Conservation (phyloP, 2,888 invertebrate species). For the Athalia circularis region DNA sequence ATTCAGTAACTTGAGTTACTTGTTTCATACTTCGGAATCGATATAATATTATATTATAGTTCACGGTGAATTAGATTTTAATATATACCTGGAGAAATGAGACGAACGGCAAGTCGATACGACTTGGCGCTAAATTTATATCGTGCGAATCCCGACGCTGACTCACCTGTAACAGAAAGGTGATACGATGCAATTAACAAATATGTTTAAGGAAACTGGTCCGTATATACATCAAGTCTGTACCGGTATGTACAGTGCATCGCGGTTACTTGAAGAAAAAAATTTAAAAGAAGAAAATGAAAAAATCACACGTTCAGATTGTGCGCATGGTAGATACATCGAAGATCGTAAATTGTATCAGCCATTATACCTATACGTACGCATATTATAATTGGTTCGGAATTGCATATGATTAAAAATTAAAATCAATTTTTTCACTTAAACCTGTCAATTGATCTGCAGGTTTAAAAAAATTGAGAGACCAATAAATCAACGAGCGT, state of each 20-base stretch:
- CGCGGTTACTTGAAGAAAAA: background rate
- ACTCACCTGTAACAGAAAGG: conserved; percentile 41
- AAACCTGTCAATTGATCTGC: too few species aligned
- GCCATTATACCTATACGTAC: too few species aligned
- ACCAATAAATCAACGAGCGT: too few species aligned
- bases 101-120: background rate
- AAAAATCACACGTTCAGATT: background rate
- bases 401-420: too few species aligned
- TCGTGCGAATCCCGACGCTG: conserved; percentile 34
- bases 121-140: background rate
- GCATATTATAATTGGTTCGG: too few species aligned
- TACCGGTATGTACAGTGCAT: background rate
- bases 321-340: background rate
- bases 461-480: too few species aligned
- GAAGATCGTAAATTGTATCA: background rate
- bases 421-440: too few species aligned
- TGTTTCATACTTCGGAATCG: too few species aligned
- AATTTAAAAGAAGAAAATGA: background rate
- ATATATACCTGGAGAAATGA: background rate
- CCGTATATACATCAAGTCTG: background rate
- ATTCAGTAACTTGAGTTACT: too few species aligned
- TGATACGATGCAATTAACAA: conserved; percentile 35
- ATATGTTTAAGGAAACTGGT: conserved; percentile 40
- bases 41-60: too few species aligned
- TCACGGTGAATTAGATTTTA: background rate